Evolutionary conservation across 2,113 vertebrate genomes (phyloP).

Genomic region (Prietella phreatophila): DNA sequence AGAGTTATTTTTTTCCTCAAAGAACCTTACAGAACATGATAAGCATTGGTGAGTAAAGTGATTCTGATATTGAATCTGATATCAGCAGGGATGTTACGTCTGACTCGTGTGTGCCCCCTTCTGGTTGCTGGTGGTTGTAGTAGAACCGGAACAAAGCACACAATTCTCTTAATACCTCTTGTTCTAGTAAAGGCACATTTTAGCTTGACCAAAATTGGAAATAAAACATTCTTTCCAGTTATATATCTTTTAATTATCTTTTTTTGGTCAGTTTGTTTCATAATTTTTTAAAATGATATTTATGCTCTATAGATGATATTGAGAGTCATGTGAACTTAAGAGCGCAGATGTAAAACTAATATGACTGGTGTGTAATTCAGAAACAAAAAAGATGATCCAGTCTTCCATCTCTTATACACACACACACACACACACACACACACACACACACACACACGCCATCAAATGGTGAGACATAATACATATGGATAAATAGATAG

Average conservation of each 20-base stretch:
- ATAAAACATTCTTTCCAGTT: neutral
- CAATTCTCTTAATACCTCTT: neutral
- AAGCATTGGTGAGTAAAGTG: neutral
- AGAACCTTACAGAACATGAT: neutral
- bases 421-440: no score
- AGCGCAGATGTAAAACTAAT: neutral
- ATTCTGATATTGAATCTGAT: neutral
- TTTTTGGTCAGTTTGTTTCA: no score
- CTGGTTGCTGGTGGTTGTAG: constrained; percentile 28
- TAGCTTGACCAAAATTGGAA: neutral
- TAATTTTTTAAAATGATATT: neutral
- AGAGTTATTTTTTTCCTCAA: neutral
- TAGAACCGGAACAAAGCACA: neutral
- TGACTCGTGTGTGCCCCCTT: constrained; percentile 1
- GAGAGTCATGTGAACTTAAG: neutral
- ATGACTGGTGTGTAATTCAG: neutral
- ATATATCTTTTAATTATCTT: no score
- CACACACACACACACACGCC: no score
- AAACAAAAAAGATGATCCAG: neutral
- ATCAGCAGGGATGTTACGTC: neutral
- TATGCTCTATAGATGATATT: neutral
- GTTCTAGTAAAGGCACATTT: neutral
- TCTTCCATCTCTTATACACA: neutral
- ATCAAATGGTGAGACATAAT: neutral
- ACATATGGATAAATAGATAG: no score